Evolutionary conservation across 1,140 invertebrate genomes (phyloP), one percentile per base, ranked within the genome.

Genomic region (Odontomachus brunneus): DNA sequence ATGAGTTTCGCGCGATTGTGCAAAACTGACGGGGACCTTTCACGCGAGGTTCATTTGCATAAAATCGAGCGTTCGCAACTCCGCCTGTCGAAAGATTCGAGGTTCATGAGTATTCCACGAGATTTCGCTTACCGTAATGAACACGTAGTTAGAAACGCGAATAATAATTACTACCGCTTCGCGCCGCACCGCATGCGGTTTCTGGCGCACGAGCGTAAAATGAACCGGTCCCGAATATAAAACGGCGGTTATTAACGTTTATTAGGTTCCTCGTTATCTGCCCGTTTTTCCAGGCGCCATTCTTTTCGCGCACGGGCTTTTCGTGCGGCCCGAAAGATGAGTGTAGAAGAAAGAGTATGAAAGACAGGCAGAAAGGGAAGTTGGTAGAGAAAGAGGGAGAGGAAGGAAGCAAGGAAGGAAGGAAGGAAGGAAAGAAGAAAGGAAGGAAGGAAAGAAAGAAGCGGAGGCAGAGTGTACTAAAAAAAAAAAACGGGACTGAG

Each of bases 241-340:
- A 60, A 82, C 29, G 51, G 14, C 19, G 14, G 19, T 66, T 78
- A 83, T 78, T 83, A 76, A 67, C 62, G 24, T 69, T 29, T 78
- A 67, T 83, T 84, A 80, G 44, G 51, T 80, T 80, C 2, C 59
- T 80, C 29, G 11, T 80, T 84, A 63, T 63, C 19, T 19, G 12
- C 1, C 5, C 29, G 26, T 73, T 81, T 81, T 81, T 17, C 22
- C 38, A 14, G 14, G 22, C 24, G 19, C 3, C 22, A 7, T 69
- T 29, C 73, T 81, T 17, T 60, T 17, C 44, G 15, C 19, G 5
- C 17, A 44, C 14, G n/a, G 14, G 44, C 62, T 74, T 62, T 72
- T 33, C n/a, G n/a, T n/a, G n/a, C 69, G n/a, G 19, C 22, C n/a
- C 60, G 26, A 44, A 57, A 69, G 60, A n/a, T n/a, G n/a, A n/a